Conservation (phyloP, 2,113 vertebrate genomes). For the Damaliscus lunatus region DNA sequence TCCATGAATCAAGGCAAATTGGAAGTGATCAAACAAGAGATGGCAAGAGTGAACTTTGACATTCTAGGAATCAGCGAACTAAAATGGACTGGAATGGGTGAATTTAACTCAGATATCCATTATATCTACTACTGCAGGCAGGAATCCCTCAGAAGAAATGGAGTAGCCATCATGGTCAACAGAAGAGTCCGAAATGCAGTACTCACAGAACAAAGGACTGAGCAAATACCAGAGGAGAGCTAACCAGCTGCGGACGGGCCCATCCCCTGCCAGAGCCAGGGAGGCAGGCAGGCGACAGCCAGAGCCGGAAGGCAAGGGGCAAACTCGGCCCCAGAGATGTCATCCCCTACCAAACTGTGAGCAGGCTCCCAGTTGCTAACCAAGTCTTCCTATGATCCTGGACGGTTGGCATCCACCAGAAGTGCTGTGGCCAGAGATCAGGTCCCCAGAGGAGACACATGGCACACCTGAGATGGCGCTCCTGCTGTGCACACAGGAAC, state of each 20-base stretch:
- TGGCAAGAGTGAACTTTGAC: too few species aligned
- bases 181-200: too few species aligned
- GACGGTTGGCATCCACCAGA: accelerated
- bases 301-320: neutral
- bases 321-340: neutral
- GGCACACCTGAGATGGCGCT: neutral
- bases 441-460: neutral
- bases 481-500: accelerated
- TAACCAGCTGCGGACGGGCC: accelerated
- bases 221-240: neutral
- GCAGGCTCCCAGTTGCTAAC: neutral
- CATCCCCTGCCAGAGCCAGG: neutral
- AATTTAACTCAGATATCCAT: too few species aligned
- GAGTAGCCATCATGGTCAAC: too few species aligned
- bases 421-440: accelerated
- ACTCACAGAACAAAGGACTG: neutral
- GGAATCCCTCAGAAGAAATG: too few species aligned
- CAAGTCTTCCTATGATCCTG: neutral
- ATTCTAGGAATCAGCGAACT: too few species aligned
- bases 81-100: too few species aligned
- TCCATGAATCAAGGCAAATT: too few species aligned
- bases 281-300: accelerated
- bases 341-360: neutral
- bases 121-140: too few species aligned
- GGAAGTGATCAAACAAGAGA: too few species aligned